Evolutionary conservation across 2,113 vertebrate genomes (phyloP), one percentile per base, ranked within the genome.

Genomic region (Dicentrarchus labrax): DNA sequence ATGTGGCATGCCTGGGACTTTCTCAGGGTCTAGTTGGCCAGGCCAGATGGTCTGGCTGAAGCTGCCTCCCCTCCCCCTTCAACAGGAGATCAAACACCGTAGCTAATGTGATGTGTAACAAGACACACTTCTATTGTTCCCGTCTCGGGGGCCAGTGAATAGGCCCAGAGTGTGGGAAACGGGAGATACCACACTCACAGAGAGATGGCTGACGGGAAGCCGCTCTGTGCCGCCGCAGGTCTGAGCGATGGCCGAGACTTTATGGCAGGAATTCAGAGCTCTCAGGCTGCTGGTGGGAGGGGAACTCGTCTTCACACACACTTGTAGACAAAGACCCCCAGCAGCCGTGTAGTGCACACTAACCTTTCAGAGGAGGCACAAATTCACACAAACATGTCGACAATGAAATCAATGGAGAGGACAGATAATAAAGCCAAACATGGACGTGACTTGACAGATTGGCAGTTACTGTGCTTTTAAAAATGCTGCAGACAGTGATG

Each of bases 111-210:
- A 94, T 96, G 97, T 96, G 96, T 96, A 96, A 96, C 95, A 96
- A 96, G 96, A 97, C 97, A 97, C 97, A 96, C 96, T 96, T 97
- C 96, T 93, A 96, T 97, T 97, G 96, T 97, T 82, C 85, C 53
- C 73, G 0, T 88, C 89, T 82, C 91, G 78, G 96, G 30, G 95
- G 93, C 94, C 86, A 92, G 87, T 95, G 94, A 96, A 96, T 95
- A 88, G 96, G 77, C 78, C 30, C 92, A 84, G 94, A 97, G 96
- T 97, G 97, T 97, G 97, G 97, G 97, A 97, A 97, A 96, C 95
- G 90, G 90, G 57, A 93, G 94, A 94, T 94, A 96, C 94, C 93
- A 93, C 95, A 92, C 95, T 96, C 96, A 96, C 96, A 97, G 94
- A 95, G 92, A 95, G 91, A 93, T 89, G 92, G 89, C 92, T 92